A percentile compares a stretch with the other conserved stretches of the same genome.
Evolutionary conservation across 2,113 vertebrate species (phyloP).

Genomic region (Morphnarchus princeps): DNA sequence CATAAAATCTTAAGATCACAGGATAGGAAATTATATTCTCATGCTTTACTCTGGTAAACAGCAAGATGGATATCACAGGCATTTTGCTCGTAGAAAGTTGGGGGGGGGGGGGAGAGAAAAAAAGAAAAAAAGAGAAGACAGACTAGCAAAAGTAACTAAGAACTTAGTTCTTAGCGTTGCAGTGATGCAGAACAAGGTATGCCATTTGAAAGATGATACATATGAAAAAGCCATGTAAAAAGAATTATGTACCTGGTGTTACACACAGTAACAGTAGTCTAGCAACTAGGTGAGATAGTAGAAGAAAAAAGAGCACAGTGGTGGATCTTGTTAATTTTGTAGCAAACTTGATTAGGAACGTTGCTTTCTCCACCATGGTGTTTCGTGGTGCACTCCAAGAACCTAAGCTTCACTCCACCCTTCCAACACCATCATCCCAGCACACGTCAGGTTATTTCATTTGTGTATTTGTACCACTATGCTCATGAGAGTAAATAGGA

Average conservation of each 20-base stretch:
- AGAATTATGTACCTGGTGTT: too few species aligned
- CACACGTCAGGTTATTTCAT: neutral
- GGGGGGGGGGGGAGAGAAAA: too few species aligned
- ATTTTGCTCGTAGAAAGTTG: neutral
- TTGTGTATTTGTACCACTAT: neutral
- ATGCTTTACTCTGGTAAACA: neutral
- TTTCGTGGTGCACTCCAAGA: neutral
- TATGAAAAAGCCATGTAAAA: neutral
- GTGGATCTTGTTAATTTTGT: conserved; percentile 35
- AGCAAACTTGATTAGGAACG: neutral
- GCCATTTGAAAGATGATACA: neutral
- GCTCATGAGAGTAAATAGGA: too few species aligned
- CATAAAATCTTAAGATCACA: neutral
- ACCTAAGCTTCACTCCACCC: neutral
- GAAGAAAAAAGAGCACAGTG: neutral
- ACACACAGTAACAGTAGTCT: too few species aligned
- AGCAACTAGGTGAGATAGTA: neutral
- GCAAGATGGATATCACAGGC: neutral
- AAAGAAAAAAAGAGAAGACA: neutral
- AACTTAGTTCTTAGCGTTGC: too few species aligned
- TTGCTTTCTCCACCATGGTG: neutral
- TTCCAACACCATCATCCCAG: neutral
- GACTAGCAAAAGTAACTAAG: neutral
- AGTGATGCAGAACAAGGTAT: neutral
- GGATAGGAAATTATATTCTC: neutral